Evolutionary conservation across 1,140 invertebrate genomes (phyloP).

Genomic region (Drosophila paulistorum): DNA sequence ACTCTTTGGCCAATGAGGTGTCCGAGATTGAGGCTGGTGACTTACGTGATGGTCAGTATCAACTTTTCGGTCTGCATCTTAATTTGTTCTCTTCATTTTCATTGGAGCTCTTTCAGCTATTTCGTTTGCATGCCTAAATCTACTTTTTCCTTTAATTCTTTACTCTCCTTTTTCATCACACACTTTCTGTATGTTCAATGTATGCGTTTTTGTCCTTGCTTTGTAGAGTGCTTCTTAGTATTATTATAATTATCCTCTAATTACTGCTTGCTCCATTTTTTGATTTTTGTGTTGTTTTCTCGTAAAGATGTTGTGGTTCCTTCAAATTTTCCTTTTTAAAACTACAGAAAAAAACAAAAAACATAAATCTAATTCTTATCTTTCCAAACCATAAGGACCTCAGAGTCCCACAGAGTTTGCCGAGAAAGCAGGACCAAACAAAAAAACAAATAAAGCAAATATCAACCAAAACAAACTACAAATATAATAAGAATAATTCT

Average conservation of each 20-base stretch:
- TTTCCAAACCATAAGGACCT: conserved; percentile 43
- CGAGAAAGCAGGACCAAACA: conserved; percentile 82
- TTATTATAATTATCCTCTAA: conserved; percentile 2
- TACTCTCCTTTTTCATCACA: conserved; percentile 11
- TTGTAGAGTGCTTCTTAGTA: neutral
- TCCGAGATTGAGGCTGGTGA: conserved; percentile 97
- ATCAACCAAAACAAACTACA: conserved; percentile 6
- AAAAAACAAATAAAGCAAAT: conserved; percentile 28
- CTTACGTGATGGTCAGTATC: conserved; percentile 92
- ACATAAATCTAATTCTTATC: conserved; percentile 56
- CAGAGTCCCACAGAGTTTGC: conserved; percentile 63
- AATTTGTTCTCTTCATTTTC: conserved; percentile 28
- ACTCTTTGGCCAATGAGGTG: conserved; percentile 91
- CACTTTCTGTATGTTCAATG: conserved; percentile 18
- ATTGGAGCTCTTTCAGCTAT: conserved; percentile 39
- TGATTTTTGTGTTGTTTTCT: conserved; percentile 53
- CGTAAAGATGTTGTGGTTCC: conserved; percentile 77
- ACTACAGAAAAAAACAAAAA: conserved; percentile 51
- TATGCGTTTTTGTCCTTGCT: conserved; percentile 22
- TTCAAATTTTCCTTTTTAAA: conserved; percentile 63
- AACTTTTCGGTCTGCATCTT: neutral
- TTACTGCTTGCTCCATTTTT: conserved; percentile 61
- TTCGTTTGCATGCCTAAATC: conserved; percentile 30
- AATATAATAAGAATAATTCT: conserved; percentile 33
- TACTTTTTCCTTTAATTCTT: neutral